Conservation (phyloP, 2,113 vertebrate species). For the Tetrax tetrax region DNA sequence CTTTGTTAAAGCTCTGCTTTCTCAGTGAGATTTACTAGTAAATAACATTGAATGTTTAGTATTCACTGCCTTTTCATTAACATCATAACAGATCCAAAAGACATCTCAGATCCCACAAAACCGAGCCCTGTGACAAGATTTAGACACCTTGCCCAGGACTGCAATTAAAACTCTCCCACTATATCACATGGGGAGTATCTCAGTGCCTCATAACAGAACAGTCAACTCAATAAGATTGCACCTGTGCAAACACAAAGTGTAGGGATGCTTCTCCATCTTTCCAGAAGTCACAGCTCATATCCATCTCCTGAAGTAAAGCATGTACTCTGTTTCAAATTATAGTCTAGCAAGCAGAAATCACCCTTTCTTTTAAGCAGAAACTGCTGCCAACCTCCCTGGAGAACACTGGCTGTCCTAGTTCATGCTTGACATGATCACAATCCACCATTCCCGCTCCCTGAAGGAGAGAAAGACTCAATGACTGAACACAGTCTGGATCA, state of each 20-base stretch:
- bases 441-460: not conserved
- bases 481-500: not conserved
- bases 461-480: not conserved
- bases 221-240: not conserved
- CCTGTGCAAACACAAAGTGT: not conserved
- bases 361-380: not conserved
- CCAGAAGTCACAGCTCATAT: not conserved
- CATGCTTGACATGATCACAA: not conserved
- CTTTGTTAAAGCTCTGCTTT: not conserved
- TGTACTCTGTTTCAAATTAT: not conserved
- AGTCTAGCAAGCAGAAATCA: not conserved
- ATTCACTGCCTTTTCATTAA: not conserved
- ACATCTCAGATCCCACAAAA: not conserved
- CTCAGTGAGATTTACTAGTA: not conserved
- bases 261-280: not conserved
- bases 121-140: not conserved
- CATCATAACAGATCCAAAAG: not conserved
- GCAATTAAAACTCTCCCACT: not conserved
- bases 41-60: not conserved
- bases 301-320: not conserved
- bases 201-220: not conserved
- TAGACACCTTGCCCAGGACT: not conserved
- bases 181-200: not conserved
- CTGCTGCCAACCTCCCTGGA: not conserved
- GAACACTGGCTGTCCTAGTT: not conserved